Percentiles rank a stretch among this genome's conserved stretches.
phyloP scores from a whole-genome alignment of 2,113 vertebrate genomes.

The Phaethornis superciliosus region DNA sequence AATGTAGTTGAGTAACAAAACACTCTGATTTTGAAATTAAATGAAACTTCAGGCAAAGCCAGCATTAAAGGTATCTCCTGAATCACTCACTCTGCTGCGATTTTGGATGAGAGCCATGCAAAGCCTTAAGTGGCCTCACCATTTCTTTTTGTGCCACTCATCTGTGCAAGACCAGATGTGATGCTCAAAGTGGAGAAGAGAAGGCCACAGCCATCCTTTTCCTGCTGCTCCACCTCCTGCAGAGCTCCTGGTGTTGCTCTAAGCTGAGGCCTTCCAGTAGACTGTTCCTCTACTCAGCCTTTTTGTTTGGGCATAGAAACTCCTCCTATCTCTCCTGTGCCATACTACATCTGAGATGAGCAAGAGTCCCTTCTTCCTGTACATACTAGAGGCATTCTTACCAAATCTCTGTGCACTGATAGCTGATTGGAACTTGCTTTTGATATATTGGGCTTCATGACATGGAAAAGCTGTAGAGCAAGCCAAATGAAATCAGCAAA shows the following conservation, averaged over 20 bases:
- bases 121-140: background rate
- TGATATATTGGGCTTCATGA: background rate
- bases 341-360: background rate
- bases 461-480: too few relatives aligned
- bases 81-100: background rate
- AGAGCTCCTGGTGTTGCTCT: background rate
- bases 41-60: background rate
- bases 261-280: background rate
- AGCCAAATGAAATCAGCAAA: background rate
- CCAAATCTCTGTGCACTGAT: background rate
- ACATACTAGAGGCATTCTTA: background rate
- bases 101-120: background rate
- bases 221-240: background rate
- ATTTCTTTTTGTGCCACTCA: fast-evolving
- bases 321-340: background rate
- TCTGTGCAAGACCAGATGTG: background rate
- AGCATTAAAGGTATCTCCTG: background rate
- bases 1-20: background rate
- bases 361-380: background rate
- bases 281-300: background rate
- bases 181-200: background rate
- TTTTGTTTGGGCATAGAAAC: background rate
- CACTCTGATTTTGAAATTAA: background rate
- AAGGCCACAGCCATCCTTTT: fast-evolving
- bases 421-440: background rate